phyloP scores from a whole-genome alignment of 2,888 invertebrate species.

The Margaritifera margaritifera region DNA sequence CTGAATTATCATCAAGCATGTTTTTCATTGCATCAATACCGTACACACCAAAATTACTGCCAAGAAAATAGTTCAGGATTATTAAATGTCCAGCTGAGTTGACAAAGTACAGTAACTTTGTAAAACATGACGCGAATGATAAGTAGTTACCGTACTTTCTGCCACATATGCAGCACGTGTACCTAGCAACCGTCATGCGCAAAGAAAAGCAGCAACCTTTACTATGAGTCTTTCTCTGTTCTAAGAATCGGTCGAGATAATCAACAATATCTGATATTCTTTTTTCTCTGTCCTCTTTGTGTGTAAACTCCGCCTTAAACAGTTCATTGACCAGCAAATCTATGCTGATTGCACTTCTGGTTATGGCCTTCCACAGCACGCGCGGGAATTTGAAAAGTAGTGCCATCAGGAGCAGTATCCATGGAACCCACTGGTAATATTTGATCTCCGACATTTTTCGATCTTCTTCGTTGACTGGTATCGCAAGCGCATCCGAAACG shows the following conservation, averaged over 20 bases:
- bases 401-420: conserved; percentile 52
- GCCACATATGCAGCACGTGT: conserved; percentile 14
- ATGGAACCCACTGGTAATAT: conserved; percentile 59
- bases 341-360: conserved; percentile 25
- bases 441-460: conserved; percentile 45
- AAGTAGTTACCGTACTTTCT: conserved; percentile 28
- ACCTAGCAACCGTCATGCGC: conserved; percentile 6
- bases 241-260: too few species aligned
- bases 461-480: conserved; percentile 43
- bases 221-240: too few species aligned
- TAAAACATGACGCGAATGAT: conserved; percentile 8
- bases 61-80: conserved; percentile 28
- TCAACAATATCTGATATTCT: too few species aligned
- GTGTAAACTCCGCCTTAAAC: background rate
- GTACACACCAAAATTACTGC: conserved; percentile 20
- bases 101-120: conserved; percentile 12
- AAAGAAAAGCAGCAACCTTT: conserved; percentile 13
- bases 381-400: conserved; percentile 55
- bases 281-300: too few species aligned
- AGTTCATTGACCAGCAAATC: background rate
- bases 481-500: conserved; percentile 50
- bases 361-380: conserved; percentile 50
- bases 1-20: too few species aligned
- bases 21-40: conserved; percentile 21
- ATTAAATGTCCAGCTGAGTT: conserved; percentile 18